phyloP scores from a whole-genome alignment of 2,888 invertebrate species.

The Oscheius sp. region DNA sequence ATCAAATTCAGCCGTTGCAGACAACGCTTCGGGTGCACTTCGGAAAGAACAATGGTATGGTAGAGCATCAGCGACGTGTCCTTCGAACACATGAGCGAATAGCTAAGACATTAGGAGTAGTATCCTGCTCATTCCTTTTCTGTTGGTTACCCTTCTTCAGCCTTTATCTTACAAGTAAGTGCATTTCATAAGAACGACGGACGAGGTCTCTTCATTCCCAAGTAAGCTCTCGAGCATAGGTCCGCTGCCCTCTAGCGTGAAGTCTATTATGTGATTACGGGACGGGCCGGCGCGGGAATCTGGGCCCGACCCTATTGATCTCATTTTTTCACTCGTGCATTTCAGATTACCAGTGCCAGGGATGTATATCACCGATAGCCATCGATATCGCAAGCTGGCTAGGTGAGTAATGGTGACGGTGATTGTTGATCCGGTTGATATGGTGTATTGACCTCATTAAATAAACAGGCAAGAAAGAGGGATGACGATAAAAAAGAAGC shows the following conservation, averaged over 20 bases:
- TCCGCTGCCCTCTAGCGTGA: conserved; percentile 10
- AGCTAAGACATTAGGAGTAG: conserved; percentile 76
- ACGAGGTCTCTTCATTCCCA: not conserved
- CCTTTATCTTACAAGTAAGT: conserved; percentile 75
- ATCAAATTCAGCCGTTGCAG: conserved; percentile 41
- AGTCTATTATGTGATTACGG: conserved; percentile 36
- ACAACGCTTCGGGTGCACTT: conserved; percentile 69
- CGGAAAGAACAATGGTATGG: conserved; percentile 69
- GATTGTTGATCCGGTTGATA: no score
- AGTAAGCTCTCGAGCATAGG: not conserved
- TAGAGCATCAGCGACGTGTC: conserved; percentile 70
- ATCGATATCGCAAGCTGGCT: conserved; percentile 70
- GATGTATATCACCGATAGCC: conserved; percentile 65
- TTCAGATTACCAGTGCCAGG: conserved; percentile 67
- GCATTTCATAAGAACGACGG: not conserved
- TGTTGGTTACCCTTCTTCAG: conserved; percentile 77
- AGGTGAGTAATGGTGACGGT: conserved; percentile 39
- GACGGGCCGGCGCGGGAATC: conserved; percentile 24
- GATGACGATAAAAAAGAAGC: not conserved
- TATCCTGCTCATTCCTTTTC: conserved; percentile 76
- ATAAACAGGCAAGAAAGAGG: not conserved
- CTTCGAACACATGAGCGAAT: conserved; percentile 73
- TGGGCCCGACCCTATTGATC: conserved; percentile 28
- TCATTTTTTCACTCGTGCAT: conserved; percentile 23
- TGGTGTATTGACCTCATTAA: no score